Percentiles rank a stretch among this genome's conserved stretches.
phyloP scores from a whole-genome alignment of 2,113 vertebrate species.

The Girardinichthys multiradiatus region DNA sequence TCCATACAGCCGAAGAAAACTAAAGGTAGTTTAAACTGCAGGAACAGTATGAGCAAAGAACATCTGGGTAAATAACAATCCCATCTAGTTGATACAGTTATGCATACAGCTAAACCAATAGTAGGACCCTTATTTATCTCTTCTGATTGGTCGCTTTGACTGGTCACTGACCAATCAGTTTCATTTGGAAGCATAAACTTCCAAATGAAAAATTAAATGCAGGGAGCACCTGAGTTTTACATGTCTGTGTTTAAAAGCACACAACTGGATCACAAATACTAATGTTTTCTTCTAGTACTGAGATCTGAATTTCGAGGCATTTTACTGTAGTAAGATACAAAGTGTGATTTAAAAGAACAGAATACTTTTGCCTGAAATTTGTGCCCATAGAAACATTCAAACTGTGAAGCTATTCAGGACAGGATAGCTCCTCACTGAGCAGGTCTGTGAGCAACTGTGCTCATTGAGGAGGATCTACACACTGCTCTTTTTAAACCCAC shows the following conservation, averaged over 20 bases:
- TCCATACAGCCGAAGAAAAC: background rate
- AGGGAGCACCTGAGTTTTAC: background rate
- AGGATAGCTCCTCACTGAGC: constrained; percentile 18
- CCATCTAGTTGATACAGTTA: no score
- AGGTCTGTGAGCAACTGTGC: constrained; percentile 2
- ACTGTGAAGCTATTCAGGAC: constrained; percentile 35
- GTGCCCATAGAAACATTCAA: constrained; percentile 43
- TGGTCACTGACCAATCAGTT: background rate
- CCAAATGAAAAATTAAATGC: no score
- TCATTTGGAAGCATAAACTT: no score
- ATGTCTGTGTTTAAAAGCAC: background rate
- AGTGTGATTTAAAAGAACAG: background rate
- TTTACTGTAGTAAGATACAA: background rate
- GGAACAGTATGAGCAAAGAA: background rate
- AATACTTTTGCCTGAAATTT: background rate
- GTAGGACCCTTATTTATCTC: no score
- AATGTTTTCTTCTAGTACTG: background rate
- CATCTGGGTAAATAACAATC: no score
- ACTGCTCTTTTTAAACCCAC: constrained; percentile 1
- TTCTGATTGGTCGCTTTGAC: background rate
- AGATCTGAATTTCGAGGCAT: background rate
- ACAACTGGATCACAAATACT: background rate
- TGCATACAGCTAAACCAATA: no score
- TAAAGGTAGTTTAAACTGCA: background rate
- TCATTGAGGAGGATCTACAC: constrained; percentile 23